Evolutionary conservation across 1,140 invertebrate species (phyloP), one percentile per base, ranked within the genome.

Genomic region (Magallana gigas): DNA sequence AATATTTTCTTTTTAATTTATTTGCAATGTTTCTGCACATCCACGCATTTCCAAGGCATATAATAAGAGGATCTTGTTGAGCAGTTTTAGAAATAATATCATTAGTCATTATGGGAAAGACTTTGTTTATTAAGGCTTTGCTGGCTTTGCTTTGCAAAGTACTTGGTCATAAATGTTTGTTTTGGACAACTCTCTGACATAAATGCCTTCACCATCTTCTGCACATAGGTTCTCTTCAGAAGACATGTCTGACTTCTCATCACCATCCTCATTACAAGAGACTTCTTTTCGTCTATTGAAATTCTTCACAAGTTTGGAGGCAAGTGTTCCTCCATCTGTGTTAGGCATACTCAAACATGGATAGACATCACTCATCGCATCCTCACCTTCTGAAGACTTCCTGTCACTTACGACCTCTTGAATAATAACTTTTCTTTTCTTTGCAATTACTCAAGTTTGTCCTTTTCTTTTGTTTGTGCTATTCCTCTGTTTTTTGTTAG

Each of bases 1-100:
- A 84, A 60, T 84, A 84, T 59, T 60, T 84, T 9, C 83, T 60
- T 16, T 84, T 84, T 29, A 84, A 60, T 60, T 84, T 23, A 84
- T 84, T 84, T 23, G 58, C 83, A 18, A 84, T 58, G 18, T 84
- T 84, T 23, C 57, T 84, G 5, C 9, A 23, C n/a, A 84, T 56
- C 83, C 83, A 84, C 14, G 58, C 62, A 23, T 84, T 84, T 6
- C 83, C 83, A 8, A 84, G 58, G 7, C 57, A 48, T 5, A 84
- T 36, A 23, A 84, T 84, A 6, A 60, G 57, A n/a, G 83, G 18
- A 23, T 84, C 57, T 23, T n/a, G 23, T 57, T 60, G 58, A 6
- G 83, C 57, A 12, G 8, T 23, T 23, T 59, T 18, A 7, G 83
- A 60, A 14, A 60, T 16, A 8, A 29, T 36, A 59, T 84, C 83